Base-by-base conservation (phyloP, 2,888 invertebrate genomes). In the Metopia argyrocephala region DNA sequence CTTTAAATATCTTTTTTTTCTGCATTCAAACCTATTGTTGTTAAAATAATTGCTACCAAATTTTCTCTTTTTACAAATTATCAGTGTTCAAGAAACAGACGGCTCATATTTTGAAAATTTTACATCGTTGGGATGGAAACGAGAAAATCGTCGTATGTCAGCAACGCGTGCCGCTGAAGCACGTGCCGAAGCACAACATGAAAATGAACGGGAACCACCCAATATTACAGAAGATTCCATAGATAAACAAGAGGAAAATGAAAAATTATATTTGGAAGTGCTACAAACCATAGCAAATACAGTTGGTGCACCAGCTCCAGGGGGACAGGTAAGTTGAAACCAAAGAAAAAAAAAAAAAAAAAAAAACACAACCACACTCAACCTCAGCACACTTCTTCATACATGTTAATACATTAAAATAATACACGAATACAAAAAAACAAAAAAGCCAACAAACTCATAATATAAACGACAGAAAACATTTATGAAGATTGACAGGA, bases 251-350 rank as follows among this genome's bases (percentile, higher is more conserved):
- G 90, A 90, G 28, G 89, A 90, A 91, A 92, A 93, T 89, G 95
- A 96, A 88, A 93, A 94, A 86, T 92, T 96, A 79, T 97, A 97
- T 89, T 93, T 96, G 75, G 96, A 98, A 91, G 97, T 98, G 82
- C 92, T 98, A 85, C 98, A 98, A 91, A 98, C 98, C 83, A 97
- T 99, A 85, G 96, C 97, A 83, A 98, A 99, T 91, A 96, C 98
- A 86, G 96, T 94, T 25, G 94, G 94, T 5, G 94, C 94, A 0
- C 94, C 94, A 18, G 94, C 94, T 5, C 94, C 94, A 0, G 94
- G 94, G 78, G 94, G 94, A 28, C 95, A 91, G 89, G 91, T 91
- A 84, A 84, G 85, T 6, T 18, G 38, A 15, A 9, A 38, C 9
- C 9, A 56, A 54, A 45, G 12, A 1, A 15, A 9, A 28, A 9